These are phyloP conservation scores for Synergus umbraculus DNA, from an alignment of 2,888 invertebrate species.

Conservation along the genomic window DNA sequence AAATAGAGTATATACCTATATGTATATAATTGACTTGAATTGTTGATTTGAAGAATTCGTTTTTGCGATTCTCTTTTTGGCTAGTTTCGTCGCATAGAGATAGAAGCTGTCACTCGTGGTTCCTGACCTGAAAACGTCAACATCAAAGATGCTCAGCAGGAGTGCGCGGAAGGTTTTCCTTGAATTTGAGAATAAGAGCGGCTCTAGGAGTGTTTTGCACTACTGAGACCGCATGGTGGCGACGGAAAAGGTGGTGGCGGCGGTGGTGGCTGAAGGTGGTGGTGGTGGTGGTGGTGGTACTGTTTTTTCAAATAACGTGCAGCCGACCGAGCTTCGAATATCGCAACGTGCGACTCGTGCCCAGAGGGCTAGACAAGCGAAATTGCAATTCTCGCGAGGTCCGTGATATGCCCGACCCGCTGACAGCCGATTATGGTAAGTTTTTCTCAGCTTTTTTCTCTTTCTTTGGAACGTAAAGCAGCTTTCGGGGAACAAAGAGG, in stretches of 20 bases:
- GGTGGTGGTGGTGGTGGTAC: conserved; percentile 50
- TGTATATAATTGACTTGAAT: neutral
- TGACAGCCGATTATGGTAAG: conserved; percentile 71
- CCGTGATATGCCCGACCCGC: conserved; percentile 70
- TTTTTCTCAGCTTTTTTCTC: conserved; percentile 12
- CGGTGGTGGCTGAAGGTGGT: conserved; percentile 44
- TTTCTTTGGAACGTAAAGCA: neutral
- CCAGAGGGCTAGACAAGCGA: conserved; percentile 51
- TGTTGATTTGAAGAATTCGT: neutral
- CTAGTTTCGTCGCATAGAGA: neutral
- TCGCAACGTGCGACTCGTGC: conserved; percentile 48
- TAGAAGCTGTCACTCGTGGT: conserved; percentile 48
- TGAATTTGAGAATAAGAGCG: conserved; percentile 39
- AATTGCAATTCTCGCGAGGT: conserved; percentile 57
- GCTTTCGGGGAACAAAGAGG: conserved; percentile 29
- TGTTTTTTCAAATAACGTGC: conserved; percentile 48
- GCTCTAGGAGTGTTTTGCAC: conserved; percentile 28
- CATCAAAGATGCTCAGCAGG: conserved; percentile 47
- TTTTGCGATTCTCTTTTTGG: neutral
- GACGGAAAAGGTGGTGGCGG: conserved; percentile 32
- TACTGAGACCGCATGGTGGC: conserved; percentile 42
- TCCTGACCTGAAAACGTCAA: conserved; percentile 53
- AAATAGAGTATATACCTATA: too few species aligned
- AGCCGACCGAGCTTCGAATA: conserved; percentile 49
- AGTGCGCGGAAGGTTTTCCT: conserved; percentile 49